Base-by-base conservation (phyloP, 2,888 invertebrate genomes). In the Brachyptera putata region DNA sequence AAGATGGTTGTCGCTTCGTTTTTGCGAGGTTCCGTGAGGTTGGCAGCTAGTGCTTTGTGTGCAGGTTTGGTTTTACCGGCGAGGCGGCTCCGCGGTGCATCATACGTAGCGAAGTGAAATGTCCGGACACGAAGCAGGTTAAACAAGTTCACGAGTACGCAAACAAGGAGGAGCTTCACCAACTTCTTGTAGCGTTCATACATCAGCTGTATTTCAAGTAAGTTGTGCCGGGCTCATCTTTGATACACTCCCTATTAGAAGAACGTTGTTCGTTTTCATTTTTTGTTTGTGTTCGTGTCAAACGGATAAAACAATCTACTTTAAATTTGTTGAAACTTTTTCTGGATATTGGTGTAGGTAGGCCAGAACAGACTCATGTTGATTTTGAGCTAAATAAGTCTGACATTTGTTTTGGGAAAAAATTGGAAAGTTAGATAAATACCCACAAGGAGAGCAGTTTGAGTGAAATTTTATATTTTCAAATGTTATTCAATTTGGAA, bases 81-180 rank as follows among this genome's bases (percentile, higher is more conserved):
- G 96, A 97, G 76, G 81, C 85, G 53, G 85, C 87, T 36, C 96
- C 96, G 24, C 80, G 95, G 66, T 90, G 89, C 71, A 94, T 97
- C 64, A 84, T 95, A 64, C 85, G 86, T 55, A 87, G 91, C 0
- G 84, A 87, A 73, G 83, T 90, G 46, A 84, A 82, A 73, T 84
- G 86, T 69, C 77, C 85, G 1, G 79, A 80, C 56, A 82, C 83
- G 50, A 83, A 84, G 7, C 71, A 78, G 62, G 72, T 79, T 11
- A 80, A 83, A 65, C 81, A 80, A 60, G 79, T 93, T 3, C 80
- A 83, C 66, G 83, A 87, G 65, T 89, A 85, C 70, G 73, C 72
- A 55, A 76, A 82, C 58, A 76, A 79, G 1, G 81, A 85, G 14
- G 86, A 95, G 69, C 78, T 96, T 2, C 91, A 91, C 72, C 87